Base-by-base conservation (phyloP, 2,113 vertebrate genomes). In the Mirza zaza region DNA sequence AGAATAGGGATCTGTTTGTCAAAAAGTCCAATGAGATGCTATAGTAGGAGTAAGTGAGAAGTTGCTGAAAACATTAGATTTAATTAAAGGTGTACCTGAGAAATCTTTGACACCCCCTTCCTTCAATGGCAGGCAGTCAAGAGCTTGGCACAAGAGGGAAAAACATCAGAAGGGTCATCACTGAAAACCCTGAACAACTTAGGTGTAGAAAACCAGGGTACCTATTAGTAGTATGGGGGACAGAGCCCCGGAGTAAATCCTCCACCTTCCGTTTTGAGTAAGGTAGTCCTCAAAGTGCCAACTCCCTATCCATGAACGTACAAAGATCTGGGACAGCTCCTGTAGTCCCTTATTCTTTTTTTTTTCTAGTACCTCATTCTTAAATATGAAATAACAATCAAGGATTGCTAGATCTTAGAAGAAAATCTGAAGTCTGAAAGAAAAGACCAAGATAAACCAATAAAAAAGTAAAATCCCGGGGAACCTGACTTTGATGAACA, bases 381-480 rank as follows among this genome's bases (percentile, higher is more conserved):
- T 75, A 87, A 32, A 39, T 29, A 68, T 61, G 65, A 91, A 61
- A 45, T 20, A n/a, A 84, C 45, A 88, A 14, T 23, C 57, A 88
- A 55, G n/a, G 29, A 90, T 10, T 70, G 75, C n/a, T 21, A 83
- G 61, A 55, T 17, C 20, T 85, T 70, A 65, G 70, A 87, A 71
- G 59, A 93, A 91, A 83, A n/a, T 29, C 52, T 91, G 13, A 82
- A 87, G 61, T 70, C 59, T 77, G 59, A 96, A 80, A 8, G 79
- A 86, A 59, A 81, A 82, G 82, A 36, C 18, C 6, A 82, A 63
- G 50, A 17, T 61, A 93, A 90, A 87, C 50, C 10, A 76, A 63
- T 10, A 75, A 48, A 39, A 42, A 91, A 50, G 57, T 76, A 92
- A 92, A 95, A 73, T 55, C 73, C 45, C 32, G 20, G 48, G 71